Evolutionary conservation across 2,888 invertebrate genomes (phyloP).

Genomic region (Myathropa florea): DNA sequence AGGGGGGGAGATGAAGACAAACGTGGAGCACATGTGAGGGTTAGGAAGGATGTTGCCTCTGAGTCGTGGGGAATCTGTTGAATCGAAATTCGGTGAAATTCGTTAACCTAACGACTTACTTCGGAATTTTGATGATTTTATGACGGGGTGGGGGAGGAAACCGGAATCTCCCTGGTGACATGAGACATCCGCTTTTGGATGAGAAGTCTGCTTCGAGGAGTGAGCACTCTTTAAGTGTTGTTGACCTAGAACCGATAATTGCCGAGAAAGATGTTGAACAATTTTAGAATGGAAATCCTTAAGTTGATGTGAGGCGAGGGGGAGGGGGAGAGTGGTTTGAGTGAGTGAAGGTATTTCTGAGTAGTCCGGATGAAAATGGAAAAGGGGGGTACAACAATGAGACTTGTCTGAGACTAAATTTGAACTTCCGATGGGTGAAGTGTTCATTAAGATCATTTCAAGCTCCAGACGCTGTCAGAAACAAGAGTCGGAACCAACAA

Average conservation of each 20-base stretch:
- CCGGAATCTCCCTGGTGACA: background rate
- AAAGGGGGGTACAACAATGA: no score
- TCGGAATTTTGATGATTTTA: background rate
- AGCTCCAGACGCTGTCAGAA: no score
- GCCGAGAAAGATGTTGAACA: background rate
- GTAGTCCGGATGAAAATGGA: no score
- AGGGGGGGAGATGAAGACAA: constrained; percentile 7
- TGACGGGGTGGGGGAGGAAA: background rate
- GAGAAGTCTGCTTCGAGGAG: background rate
- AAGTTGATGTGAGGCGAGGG: no score
- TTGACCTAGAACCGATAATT: background rate
- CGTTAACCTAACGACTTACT: constrained; percentile 1
- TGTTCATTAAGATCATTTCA: no score
- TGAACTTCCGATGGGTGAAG: no score
- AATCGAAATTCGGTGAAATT: constrained; percentile 5
- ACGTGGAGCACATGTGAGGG: background rate
- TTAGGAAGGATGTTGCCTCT: background rate
- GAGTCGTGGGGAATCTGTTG: background rate
- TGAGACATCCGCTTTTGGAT: background rate
- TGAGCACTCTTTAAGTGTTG: background rate
- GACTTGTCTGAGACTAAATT: no score
- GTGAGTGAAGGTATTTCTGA: background rate
- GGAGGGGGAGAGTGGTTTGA: no score
- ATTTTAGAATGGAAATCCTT: background rate
- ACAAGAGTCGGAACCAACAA: no score